Evolutionary conservation across 2,888 invertebrate species (phyloP).

Genomic region (Xestia xanthographa): DNA sequence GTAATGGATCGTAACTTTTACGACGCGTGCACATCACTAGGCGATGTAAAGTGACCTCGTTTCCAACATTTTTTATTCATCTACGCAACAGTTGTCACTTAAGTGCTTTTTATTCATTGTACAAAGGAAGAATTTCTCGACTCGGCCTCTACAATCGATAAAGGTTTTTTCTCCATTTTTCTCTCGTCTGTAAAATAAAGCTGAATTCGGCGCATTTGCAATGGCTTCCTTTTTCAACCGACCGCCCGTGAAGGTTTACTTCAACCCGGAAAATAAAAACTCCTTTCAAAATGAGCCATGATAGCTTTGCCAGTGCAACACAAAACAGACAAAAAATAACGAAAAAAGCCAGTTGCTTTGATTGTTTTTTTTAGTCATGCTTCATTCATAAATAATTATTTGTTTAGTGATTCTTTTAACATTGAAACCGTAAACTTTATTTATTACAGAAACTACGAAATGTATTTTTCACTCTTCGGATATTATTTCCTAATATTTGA

Average conservation of each 20-base stretch:
- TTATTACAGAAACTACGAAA: conserved; percentile 8
- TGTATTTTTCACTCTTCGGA: conserved; percentile 16
- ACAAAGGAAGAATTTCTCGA: conserved; percentile 67
- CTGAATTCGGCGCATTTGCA: conserved; percentile 70
- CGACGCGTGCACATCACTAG: conserved; percentile 66
- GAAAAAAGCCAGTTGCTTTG: conserved; percentile 43
- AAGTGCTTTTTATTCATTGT: conserved; percentile 60
- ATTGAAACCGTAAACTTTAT: conserved; percentile 30
- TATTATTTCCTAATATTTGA: conserved; percentile 47
- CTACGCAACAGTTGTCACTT: conserved; percentile 63
- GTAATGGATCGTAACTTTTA: conserved; percentile 67
- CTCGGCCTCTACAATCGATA: conserved; percentile 71
- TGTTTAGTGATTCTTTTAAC: conserved; percentile 31
- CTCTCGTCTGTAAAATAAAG: conserved; percentile 63
- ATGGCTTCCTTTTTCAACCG: conserved; percentile 72
- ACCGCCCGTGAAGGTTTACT: conserved; percentile 74
- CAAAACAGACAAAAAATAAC: conserved; percentile 48
- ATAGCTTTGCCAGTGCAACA: conserved; percentile 41
- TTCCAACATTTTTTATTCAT: conserved; percentile 73
- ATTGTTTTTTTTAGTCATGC: conserved; percentile 40
- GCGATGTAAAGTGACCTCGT: conserved; percentile 74
- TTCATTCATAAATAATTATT: conserved; percentile 40
- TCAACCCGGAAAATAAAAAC: conserved; percentile 69
- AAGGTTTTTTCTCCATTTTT: conserved; percentile 70
- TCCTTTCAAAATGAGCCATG: conserved; percentile 55